Base-by-base conservation (phyloP, 2,888 invertebrate genomes). In the Cosmia pyralina region DNA sequence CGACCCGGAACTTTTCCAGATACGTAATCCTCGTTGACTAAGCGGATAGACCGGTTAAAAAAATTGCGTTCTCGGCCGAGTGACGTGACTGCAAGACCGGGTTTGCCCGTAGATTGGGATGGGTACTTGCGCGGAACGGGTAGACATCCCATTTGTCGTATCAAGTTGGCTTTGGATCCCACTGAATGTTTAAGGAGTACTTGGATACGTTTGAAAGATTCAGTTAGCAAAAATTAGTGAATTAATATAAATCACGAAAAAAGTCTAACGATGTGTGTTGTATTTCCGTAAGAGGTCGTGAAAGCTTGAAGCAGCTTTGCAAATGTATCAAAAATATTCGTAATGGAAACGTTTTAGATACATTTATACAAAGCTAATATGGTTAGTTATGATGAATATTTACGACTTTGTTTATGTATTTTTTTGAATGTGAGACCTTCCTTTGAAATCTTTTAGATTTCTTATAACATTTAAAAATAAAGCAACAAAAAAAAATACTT, bases 31-130 rank as follows among this genome's bases (percentile, higher is more conserved):
- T 58, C 46, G 55, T 57, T 22, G 38, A 68, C 17, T 71, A 69
- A 81, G 71, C 83, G 75, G 60, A 63, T 75, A 71, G 58, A 6
- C 63, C 55, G 58, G 80, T 71, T 65, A 83, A 83, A 82, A 80
- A 83, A 75, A 68, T 59, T 73, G 79, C 69, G 75, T 70, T 55
- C 60, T 69, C 59, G 28, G 59, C 57, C 58, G 75, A 59, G 79
- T 79, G 81, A 68, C 53, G 58, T 74, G 79, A 60, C 48, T 55
- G 66, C 22, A 73, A 73, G 79, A 53, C 63, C n/a, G 48, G 68
- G 62, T 78, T 55, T 64, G 67, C 48, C 58, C 68, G 68, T 74
- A 83, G 79, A 83, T 79, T 83, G 81, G 80, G 50, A 8, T 38
- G 52, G 67, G 48, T 68, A 75, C 57, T 68, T 75, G 79, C 60